phyloP scores from a whole-genome alignment of 2,113 vertebrate genomes.

The Phalacrocorax pelagicus region DNA sequence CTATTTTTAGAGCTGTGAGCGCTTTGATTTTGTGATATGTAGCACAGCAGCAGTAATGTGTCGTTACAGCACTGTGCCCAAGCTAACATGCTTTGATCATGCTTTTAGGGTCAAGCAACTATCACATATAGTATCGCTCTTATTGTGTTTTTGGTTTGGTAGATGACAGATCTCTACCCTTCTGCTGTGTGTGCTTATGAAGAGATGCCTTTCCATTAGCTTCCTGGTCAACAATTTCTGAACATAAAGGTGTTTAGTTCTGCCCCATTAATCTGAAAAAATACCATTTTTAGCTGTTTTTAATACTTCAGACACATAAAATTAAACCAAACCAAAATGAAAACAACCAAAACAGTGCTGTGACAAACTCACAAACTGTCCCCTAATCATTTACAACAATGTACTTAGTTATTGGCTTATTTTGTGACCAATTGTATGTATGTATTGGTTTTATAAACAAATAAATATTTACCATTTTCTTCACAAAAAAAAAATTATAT shows the following conservation, averaged over 20 bases:
- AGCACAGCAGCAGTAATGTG: background rate
- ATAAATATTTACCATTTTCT: background rate
- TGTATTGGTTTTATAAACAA: background rate
- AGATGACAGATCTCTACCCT: background rate
- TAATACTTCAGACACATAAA: background rate
- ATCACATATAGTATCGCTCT: background rate
- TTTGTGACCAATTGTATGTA: background rate
- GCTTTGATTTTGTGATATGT: background rate
- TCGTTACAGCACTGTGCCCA: background rate
- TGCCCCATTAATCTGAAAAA: background rate
- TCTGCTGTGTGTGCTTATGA: background rate
- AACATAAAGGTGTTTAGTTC: background rate
- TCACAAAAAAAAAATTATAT: background rate
- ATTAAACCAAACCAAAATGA: background rate
- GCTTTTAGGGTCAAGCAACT: background rate
- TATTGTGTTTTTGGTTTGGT: background rate
- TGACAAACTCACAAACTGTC: background rate
- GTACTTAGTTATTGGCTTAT: background rate
- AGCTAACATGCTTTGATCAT: background rate
- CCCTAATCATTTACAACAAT: background rate
- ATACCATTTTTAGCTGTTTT: background rate
- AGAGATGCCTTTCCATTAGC: background rate
- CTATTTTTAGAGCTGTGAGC: background rate
- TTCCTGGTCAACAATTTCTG: background rate
- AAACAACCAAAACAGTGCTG: background rate